Percentiles rank a stretch among this genome's conserved stretches.
phyloP scores from a whole-genome alignment of 2,888 invertebrate species.

The Drosophila anomalata region DNA sequence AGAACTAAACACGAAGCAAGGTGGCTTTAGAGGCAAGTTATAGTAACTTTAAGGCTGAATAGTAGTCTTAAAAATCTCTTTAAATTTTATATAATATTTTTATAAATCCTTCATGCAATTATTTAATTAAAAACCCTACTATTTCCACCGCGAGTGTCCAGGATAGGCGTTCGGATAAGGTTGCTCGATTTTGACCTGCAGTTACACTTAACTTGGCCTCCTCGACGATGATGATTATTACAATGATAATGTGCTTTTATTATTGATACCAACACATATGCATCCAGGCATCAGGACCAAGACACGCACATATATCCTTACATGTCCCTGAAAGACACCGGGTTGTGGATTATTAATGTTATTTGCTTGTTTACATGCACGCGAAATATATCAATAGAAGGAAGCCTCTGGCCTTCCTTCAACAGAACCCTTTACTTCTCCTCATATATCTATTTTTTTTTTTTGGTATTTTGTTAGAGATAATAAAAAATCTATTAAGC shows the following conservation, averaged over 20 bases:
- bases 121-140: neutral
- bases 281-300: neutral
- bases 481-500: constrained; percentile 79
- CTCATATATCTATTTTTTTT: neutral
- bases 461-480: constrained; percentile 45
- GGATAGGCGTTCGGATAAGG: constrained; percentile 1
- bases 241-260: constrained; percentile 58
- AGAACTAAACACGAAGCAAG: no score
- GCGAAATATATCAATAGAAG: constrained; percentile 59
- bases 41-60: no score
- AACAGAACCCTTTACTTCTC: constrained; percentile 11
- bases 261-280: constrained; percentile 62
- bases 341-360: constrained; percentile 60
- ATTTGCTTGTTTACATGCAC: constrained; percentile 72
- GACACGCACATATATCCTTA: neutral
- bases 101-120: neutral
- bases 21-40: no score
- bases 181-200: constrained; percentile 71
- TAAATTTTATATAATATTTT: no score
- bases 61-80: no score
- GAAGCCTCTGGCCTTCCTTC: constrained; percentile 9
- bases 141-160: neutral
- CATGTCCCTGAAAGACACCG: constrained; percentile 8
- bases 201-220: constrained; percentile 64
- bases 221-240: constrained; percentile 14